Base-by-base conservation (phyloP, 1,140 invertebrate genomes). In the Caerostris extrusa region DNA sequence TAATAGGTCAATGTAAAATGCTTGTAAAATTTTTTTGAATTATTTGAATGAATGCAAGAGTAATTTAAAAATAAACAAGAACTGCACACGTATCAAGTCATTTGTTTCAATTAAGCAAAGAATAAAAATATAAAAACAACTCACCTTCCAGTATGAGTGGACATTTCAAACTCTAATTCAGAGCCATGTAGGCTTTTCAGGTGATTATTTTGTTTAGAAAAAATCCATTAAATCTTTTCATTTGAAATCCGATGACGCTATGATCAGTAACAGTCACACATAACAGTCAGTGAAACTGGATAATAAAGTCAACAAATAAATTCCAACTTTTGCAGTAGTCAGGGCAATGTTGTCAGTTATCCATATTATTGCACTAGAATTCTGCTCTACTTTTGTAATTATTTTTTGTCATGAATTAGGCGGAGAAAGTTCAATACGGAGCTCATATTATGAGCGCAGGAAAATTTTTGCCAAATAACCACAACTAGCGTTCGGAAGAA, bases 101-200 rank as follows among this genome's bases (percentile, higher is more conserved):
- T 34, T 34, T 34, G 34, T 34, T 34, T 50, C 50, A 8, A 12
- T 50, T 3, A 50, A 71, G 50, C 7, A 0, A 77, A 53, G 3
- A 71, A 53, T 10, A 77, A 50, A 77, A 4, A 53, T 71, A 8
- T 19, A 92, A 56, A 55, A 50, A 58, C 19, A n/a, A 92, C 81
- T 92, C 86, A 92, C 91, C 56, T 92, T 69, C 91, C 91, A 92
- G 91, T 17, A 86, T 86, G 91, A 92, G 86, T 92, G 82, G 91
- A 92, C 91, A 92, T 92, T 82, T 61, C 86, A 14, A 34, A 69
- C 7, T 69, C 86, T 92, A 92, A 69, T 82, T 82, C n/a, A 86
- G 86, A 92, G 91, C 91, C 91, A 92, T 92, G 55, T 64, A 92
- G 91, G 91, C 91, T 92, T 58, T 14, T 53, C 61, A 77, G 8